Conservation (phyloP, 2,113 vertebrate species). For the Thryonomys swinderianus region DNA sequence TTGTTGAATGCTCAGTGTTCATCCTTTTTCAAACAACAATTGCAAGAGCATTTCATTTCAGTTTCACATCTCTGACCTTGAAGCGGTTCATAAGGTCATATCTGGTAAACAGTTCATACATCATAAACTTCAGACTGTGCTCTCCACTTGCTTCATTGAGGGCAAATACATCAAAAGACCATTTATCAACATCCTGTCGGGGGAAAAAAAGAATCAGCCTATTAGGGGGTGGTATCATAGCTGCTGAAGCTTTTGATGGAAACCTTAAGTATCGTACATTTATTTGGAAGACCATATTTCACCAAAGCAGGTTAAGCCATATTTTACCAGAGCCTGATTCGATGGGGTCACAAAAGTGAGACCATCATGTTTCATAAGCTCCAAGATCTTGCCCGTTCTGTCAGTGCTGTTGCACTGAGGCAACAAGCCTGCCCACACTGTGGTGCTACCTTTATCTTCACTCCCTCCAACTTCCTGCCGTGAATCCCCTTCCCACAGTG, state of each 20-base stretch:
- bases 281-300: not conserved
- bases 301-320: not conserved
- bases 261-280: not conserved
- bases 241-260: slow-evolving; percentile 24
- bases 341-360: not conserved
- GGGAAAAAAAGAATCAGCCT: slow-evolving; percentile 40
- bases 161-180: slow-evolving; percentile 97
- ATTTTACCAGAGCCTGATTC: not conserved
- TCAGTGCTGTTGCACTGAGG: not conserved
- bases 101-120: slow-evolving; percentile 98
- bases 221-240: slow-evolving; percentile 11
- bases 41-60: slow-evolving; percentile 48
- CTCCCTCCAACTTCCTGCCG: not conserved
- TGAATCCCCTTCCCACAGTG: not conserved
- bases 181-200: slow-evolving; percentile 96
- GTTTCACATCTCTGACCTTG: slow-evolving; percentile 90
- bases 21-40: slow-evolving; percentile 46
- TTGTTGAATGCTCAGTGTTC: not conserved
- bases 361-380: not conserved
- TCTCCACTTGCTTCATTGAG: slow-evolving; percentile 96
- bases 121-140: slow-evolving; percentile 98
- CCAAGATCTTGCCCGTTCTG: not conserved
- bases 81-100: slow-evolving; percentile 99
- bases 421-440: not conserved
- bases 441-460: not conserved